Base-by-base conservation (phyloP, 1,140 invertebrate genomes). In the Pteromalus puparum region DNA sequence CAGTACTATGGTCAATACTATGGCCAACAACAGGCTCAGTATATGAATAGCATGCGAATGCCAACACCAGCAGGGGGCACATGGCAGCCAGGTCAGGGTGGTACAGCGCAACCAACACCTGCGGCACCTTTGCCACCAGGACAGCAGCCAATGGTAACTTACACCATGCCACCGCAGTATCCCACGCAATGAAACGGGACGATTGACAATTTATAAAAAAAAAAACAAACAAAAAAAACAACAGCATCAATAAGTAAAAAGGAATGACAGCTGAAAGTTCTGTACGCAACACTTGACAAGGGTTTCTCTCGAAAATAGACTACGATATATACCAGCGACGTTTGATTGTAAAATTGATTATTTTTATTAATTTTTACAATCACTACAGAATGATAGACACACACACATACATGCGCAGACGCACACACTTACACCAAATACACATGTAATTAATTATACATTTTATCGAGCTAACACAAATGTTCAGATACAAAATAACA, bases 161-260 rank as follows among this genome's bases (percentile, higher is more conserved):
- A 95, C 89, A 95, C 96, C 87, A 94, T 95, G 88, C 96, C 97
- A 95, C 96, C 96, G 89, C 96, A 97, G 92, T 97, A 96, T 90
- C 96, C 96, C 90, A 95, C 95, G 88, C 95, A 96, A 95, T 96
- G 95, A 95, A 93, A 92, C 86, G 75, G 48, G 42, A 77, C 87
- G 87, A 89, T 90, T 79, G 88, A 88, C 84, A 87, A 84, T 85
- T 80, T 74, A 80, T 75, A 75, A 86, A 86, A 86, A 86, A 77
- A 78, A 85, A 85, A 85, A 86, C 46, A 65, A 81, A 81, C 15
- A 87, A 82, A 83, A n/a, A 70, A 86, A 85, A 75, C 74, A 85
- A 53, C 74, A 85, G 38, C 75, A 86, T 84, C 79, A 73, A 30
- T 34, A 82, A 79, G 76, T 80, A 65, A 34, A 85, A 87, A 86